Conservation (phyloP, 2,797 vertebrate genomes). For the Lithobates sylvaticus region DNA sequence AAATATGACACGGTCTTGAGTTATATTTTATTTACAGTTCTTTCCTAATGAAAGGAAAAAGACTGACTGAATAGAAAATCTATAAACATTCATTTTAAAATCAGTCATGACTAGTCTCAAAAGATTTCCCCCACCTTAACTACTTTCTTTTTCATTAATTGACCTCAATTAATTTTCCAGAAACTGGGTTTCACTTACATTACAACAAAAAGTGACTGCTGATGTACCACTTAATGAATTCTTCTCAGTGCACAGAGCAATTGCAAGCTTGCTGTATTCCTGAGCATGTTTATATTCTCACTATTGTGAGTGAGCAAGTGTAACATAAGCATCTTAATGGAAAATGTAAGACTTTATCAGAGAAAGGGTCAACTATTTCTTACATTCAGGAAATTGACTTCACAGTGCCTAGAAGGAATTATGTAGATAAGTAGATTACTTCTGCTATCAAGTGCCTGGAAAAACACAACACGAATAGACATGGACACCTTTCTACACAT, state of each 20-base stretch:
- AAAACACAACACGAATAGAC: neutral
- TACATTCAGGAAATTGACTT: constrained; percentile 34
- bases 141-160: constrained; percentile 26
- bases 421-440: neutral
- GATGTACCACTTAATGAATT: constrained; percentile 3
- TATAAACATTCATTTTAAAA: constrained; percentile 32
- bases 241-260: neutral
- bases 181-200: constrained; percentile 22
- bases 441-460: neutral
- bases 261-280: neutral
- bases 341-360: constrained; percentile 28
- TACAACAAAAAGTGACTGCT: constrained; percentile 1
- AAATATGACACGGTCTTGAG: neutral
- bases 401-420: constrained; percentile 23
- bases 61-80: constrained; percentile 28
- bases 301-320: constrained; percentile 22
- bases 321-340: constrained; percentile 19
- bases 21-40: constrained; percentile 17
- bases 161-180: constrained; percentile 36
- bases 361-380: constrained; percentile 21
- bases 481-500: neutral
- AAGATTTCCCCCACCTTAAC: constrained; percentile 5
- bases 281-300: constrained; percentile 20
- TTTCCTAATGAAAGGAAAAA: constrained; percentile 12
- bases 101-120: constrained; percentile 3